Percentiles rank a stretch among this genome's conserved stretches.
Conservation (phyloP, 1,140 invertebrate species). For the Littorina saxatilis region DNA sequence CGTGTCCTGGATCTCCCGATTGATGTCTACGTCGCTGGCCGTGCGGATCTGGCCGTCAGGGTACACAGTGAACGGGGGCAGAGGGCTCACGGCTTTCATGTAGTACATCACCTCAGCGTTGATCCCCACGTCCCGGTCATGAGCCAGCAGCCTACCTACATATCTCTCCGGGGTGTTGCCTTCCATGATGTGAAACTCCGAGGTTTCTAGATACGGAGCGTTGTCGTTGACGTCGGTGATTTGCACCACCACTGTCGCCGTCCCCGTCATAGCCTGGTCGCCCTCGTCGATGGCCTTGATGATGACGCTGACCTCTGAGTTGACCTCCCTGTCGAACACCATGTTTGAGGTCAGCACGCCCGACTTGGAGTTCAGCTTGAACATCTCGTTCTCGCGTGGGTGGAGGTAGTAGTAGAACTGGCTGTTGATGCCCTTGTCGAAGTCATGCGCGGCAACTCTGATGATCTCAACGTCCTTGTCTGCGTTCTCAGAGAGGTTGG, state of each 20-base stretch:
- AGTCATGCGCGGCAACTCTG: slow-evolving; percentile 56
- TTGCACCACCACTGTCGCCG: slow-evolving; percentile 82
- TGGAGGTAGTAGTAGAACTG: slow-evolving; percentile 64
- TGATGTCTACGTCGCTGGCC: slow-evolving; percentile 31
- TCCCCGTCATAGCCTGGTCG: slow-evolving; percentile 84
- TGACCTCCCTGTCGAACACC: slow-evolving; percentile 87
- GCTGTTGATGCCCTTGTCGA: slow-evolving; percentile 81
- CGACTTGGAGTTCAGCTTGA: slow-evolving; percentile 85
- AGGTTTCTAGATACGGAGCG: slow-evolving; percentile 47
- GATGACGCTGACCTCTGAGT: slow-evolving; percentile 84
- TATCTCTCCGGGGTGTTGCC: slow-evolving; percentile 80
- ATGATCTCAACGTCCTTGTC: slow-evolving; percentile 39
- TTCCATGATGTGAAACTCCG: slow-evolving; percentile 79
- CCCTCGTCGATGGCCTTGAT: slow-evolving; percentile 89
- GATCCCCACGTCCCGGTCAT: slow-evolving; percentile 91
- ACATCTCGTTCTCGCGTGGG: slow-evolving; percentile 68
- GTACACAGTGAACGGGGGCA: slow-evolving; percentile 43
- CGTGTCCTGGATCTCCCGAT: slow-evolving; percentile 43
- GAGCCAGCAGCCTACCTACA: slow-evolving; percentile 88
- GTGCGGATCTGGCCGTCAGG: slow-evolving; percentile 42
- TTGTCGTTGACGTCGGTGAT: slow-evolving; percentile 66
- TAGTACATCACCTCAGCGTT: slow-evolving; percentile 89
- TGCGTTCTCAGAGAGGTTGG: slow-evolving; percentile 48
- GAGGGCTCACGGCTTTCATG: slow-evolving; percentile 81
- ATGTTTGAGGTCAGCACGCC: slow-evolving; percentile 88